Percentiles rank a stretch among this genome's conserved stretches.
phyloP scores from a whole-genome alignment of 35 echinoderm and acorn worm species.

The Apostichopus californicus region DNA sequence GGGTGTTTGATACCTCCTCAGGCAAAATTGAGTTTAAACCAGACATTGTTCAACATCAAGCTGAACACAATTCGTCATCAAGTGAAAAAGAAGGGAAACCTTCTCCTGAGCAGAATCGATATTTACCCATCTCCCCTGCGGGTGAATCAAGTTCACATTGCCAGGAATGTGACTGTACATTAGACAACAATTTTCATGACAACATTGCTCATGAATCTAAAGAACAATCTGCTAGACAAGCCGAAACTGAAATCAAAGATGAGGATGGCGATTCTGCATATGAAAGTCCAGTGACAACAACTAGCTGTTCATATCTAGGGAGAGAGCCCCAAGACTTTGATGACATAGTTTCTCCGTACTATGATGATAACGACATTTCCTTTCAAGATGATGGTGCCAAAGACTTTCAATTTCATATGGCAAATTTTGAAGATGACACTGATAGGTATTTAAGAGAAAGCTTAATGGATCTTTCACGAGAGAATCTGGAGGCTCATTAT shows the following conservation, averaged over 20 bases:
- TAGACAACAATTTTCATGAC: background rate
- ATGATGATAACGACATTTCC: background rate
- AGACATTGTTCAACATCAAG: background rate
- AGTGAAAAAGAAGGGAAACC: background rate
- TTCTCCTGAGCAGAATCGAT: background rate
- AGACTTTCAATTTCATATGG: slow-evolving; percentile 28
- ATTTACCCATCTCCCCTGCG: slow-evolving; percentile 11
- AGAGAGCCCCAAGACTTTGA: background rate
- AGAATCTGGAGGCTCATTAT: slow-evolving; percentile 36
- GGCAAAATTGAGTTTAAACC: slow-evolving; percentile 54
- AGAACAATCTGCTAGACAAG: background rate
- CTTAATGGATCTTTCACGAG: slow-evolving; percentile 47
- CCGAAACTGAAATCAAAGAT: background rate
- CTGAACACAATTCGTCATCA: background rate
- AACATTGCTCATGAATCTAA: background rate
- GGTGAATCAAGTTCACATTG: background rate
- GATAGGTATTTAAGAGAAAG: slow-evolving; percentile 28
- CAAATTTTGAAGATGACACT: slow-evolving; percentile 50
- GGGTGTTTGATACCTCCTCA: slow-evolving; percentile 49
- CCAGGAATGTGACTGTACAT: background rate
- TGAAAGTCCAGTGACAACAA: background rate
- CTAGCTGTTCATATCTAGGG: background rate
- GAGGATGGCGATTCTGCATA: background rate
- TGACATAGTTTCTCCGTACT: background rate
- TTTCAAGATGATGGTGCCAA: background rate